A percentile compares a stretch with the other conserved stretches of the same genome.
Evolutionary conservation across 2,113 vertebrate genomes (phyloP).

Genomic region (Cathartes aura): DNA sequence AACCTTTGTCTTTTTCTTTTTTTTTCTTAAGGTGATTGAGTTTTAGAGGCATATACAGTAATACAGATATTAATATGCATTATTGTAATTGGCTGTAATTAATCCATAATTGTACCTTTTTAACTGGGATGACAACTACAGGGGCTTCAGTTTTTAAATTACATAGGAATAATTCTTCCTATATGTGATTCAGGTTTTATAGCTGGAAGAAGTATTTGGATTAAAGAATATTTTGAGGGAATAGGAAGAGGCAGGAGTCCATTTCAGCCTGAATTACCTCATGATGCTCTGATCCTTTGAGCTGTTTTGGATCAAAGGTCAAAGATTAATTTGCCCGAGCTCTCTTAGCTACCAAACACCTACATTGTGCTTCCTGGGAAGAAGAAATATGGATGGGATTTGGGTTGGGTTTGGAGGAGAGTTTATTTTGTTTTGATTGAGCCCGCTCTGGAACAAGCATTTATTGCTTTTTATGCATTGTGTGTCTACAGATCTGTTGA

Average conservation of each 20-base stretch:
- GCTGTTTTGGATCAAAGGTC: neutral
- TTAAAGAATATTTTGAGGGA: neutral
- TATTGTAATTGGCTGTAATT: constrained; percentile 12
- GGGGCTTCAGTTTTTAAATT: neutral
- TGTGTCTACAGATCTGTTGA: neutral
- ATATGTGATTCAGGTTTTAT: neutral
- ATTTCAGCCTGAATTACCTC: neutral
- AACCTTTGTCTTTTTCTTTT: neutral
- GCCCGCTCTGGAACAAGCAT: neutral
- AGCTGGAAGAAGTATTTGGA: neutral
- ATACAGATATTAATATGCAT: neutral
- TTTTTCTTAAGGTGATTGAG: neutral
- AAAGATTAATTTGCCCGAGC: neutral
- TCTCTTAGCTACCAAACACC: neutral
- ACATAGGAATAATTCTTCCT: neutral
- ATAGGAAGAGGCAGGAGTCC: neutral
- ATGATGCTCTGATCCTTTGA: neutral
- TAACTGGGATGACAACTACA: neutral
- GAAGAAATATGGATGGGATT: neutral
- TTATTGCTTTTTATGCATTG: neutral
- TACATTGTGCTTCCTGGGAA: neutral
- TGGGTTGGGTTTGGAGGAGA: neutral
- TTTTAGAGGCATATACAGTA: neutral
- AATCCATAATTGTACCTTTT: constrained; percentile 7
- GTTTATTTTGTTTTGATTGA: neutral